Conservation (phyloP, 2,113 vertebrate genomes). For the Nymphicus hollandicus region DNA sequence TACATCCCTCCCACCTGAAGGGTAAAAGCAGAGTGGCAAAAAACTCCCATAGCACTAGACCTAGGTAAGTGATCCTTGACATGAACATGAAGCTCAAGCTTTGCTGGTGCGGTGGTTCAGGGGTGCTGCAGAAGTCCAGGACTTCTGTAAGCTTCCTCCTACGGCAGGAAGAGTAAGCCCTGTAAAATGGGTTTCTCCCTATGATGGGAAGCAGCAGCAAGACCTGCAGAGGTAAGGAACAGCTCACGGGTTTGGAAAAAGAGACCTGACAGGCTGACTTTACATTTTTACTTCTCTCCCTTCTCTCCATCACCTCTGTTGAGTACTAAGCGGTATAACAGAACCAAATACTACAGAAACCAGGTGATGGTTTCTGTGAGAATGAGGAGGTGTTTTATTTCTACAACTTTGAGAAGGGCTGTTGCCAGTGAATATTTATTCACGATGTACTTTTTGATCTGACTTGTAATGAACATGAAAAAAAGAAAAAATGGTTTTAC, state of each 20-base stretch:
- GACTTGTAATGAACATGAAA: background rate
- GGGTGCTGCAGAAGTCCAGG: background rate
- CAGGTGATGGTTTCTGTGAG: background rate
- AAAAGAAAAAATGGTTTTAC: background rate
- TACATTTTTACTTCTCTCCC: background rate
- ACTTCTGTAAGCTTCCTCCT: background rate
- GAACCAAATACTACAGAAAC: background rate
- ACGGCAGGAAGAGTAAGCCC: background rate
- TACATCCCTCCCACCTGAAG: background rate
- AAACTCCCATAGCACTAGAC: background rate
- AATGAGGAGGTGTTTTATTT: background rate
- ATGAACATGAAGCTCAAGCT: background rate
- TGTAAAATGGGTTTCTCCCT: background rate
- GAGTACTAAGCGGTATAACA: background rate
- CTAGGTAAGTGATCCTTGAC: background rate
- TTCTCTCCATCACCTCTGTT: background rate
- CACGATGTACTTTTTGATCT: background rate
- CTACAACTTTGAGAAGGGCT: background rate
- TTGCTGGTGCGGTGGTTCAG: background rate
- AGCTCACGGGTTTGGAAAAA: background rate
- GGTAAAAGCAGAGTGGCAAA: background rate
- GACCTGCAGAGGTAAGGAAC: background rate
- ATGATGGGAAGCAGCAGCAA: background rate
- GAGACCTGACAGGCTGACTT: background rate
- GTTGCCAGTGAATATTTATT: background rate